phyloP scores from a whole-genome alignment of 2,888 invertebrate species.

The Iphiclides podalirius region DNA sequence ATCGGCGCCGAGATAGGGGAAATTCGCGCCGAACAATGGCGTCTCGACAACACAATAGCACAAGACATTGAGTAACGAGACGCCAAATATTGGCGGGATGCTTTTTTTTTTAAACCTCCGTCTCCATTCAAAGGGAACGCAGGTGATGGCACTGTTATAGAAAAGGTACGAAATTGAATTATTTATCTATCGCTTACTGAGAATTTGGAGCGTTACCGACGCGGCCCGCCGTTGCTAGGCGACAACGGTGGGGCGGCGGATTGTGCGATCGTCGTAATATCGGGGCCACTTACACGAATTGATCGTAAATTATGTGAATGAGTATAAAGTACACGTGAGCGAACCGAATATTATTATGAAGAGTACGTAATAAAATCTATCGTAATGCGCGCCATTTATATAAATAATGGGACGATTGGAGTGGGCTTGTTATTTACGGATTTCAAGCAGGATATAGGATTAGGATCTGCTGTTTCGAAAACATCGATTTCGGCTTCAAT shows the following conservation, averaged over 20 bases:
- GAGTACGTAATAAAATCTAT: conserved; percentile 42
- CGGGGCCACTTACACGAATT: conserved; percentile 67
- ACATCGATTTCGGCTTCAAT: too few relatives aligned
- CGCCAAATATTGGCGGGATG: conserved; percentile 59
- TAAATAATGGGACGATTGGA: conserved; percentile 5
- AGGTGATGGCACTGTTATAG: conserved; percentile 69
- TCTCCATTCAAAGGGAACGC: conserved; percentile 57
- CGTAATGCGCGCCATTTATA: not conserved
- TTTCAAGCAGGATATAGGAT: too few relatives aligned
- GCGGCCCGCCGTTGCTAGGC: conserved; percentile 54
- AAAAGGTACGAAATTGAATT: conserved; percentile 68
- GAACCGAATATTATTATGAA: conserved; percentile 46
- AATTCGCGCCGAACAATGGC: conserved; percentile 52
- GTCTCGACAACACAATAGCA: conserved; percentile 50
- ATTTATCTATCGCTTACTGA: conserved; percentile 62
- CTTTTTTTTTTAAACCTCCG: conserved; percentile 56
- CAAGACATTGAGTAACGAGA: conserved; percentile 74
- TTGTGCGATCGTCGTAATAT: conserved; percentile 42
- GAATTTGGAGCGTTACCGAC: conserved; percentile 56
- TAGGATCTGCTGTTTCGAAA: too few relatives aligned
- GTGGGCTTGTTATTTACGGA: not conserved
- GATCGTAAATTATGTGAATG: conserved; percentile 61
- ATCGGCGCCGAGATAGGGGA: conserved; percentile 43
- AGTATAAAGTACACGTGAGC: conserved; percentile 43
- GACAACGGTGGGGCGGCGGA: conserved; percentile 34